A percentile compares a stretch with the other conserved stretches of the same genome.
Evolutionary conservation across 2,888 invertebrate genomes (phyloP).

Genomic region (Acleris sparsana): DNA sequence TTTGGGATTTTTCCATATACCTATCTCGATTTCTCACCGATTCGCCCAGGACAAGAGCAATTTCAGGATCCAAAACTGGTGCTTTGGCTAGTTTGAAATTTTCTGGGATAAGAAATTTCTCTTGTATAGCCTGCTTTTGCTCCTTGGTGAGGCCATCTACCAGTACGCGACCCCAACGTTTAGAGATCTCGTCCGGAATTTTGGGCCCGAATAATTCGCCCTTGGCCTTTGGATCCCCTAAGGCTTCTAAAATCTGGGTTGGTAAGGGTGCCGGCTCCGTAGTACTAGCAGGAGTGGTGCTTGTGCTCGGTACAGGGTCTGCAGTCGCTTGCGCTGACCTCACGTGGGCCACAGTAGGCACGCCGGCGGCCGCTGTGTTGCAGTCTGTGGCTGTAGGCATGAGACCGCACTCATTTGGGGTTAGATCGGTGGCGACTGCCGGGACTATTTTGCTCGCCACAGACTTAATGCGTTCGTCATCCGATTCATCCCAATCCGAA

Average conservation of each 20-base stretch:
- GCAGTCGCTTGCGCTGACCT: background rate
- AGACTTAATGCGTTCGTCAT: background rate
- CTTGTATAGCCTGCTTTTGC: background rate
- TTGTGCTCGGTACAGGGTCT: background rate
- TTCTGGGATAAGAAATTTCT: conserved; percentile 5
- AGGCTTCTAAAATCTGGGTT: background rate
- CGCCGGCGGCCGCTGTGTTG: background rate
- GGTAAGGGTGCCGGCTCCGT: background rate
- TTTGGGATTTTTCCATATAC: conserved; percentile 23
- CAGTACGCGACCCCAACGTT: conserved; percentile 19
- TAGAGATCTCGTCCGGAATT: conserved; percentile 12
- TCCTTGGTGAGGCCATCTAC: conserved; percentile 11
- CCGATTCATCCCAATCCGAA: background rate
- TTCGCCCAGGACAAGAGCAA: conserved; percentile 19
- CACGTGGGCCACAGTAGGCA: background rate
- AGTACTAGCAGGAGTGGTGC: background rate
- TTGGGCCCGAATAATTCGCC: conserved; percentile 2
- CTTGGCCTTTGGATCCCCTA: conserved; percentile 1
- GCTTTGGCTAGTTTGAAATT: conserved; percentile 24
- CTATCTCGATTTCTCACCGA: conserved; percentile 25
- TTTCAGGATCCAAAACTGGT: conserved; percentile 27
- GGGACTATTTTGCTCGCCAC: background rate
- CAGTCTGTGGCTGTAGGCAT: background rate
- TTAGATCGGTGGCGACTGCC: background rate
- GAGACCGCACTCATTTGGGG: background rate